Evolutionary conservation across 1,140 invertebrate genomes (phyloP).

Genomic region (Lepidotrigona ventralis): DNA sequence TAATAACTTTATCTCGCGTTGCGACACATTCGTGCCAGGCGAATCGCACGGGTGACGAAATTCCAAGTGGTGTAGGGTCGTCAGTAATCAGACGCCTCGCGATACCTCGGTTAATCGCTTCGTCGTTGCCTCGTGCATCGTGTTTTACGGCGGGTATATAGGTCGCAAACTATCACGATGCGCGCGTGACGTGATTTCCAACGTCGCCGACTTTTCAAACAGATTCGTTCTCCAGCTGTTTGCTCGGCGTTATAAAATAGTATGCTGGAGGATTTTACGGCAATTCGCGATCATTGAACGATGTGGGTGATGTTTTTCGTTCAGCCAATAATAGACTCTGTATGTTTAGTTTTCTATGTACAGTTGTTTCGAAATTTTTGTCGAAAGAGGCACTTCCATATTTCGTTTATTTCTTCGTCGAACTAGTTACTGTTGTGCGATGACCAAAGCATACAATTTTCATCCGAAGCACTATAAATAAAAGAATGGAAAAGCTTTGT

Average conservation of each 20-base stretch:
- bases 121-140: background rate
- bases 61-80: background rate
- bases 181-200: background rate
- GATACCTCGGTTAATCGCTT: background rate
- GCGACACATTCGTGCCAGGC: background rate
- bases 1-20: conserved; percentile 19
- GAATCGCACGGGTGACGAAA: conserved; percentile 11
- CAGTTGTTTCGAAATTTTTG: too few species aligned
- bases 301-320: too few species aligned
- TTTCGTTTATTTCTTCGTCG: too few species aligned
- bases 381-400: too few species aligned
- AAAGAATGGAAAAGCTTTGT: too few species aligned
- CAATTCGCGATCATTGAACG: too few species aligned
- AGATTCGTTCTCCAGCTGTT: background rate
- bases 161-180: background rate
- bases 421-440: too few species aligned
- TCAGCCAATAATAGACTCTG: too few species aligned
- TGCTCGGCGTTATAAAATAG: background rate
- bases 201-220: background rate
- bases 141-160: background rate
- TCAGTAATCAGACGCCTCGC: background rate
- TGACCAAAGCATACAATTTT: too few species aligned
- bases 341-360: too few species aligned
- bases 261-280: background rate
- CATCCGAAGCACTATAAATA: too few species aligned